Conservation (phyloP, 2,797 vertebrate species). For the Gila robusta region DNA sequence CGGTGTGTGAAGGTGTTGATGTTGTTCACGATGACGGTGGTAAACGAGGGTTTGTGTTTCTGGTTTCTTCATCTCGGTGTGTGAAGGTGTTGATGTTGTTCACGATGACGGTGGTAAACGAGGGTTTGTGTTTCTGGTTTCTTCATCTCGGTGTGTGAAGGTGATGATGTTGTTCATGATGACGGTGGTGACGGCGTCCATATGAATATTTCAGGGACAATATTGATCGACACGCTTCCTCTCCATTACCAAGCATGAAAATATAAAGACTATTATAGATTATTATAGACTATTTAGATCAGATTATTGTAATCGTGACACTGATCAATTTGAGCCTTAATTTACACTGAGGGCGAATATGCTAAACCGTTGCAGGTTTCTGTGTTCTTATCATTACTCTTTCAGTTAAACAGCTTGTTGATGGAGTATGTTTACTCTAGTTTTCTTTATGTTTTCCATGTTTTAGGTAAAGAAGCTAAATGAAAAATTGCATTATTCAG, state of each 20-base stretch:
- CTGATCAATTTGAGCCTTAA: conserved; percentile 27
- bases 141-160: too few species aligned
- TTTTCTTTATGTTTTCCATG: background rate
- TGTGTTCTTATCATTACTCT: background rate
- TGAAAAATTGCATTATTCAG: background rate
- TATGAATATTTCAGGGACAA: conserved; percentile 39
- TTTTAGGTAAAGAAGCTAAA: too few species aligned
- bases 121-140: too few species aligned
- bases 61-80: too few species aligned
- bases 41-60: too few species aligned
- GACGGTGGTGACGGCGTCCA: background rate
- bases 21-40: too few species aligned
- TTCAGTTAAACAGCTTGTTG: background rate
- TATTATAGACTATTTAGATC: too few species aligned
- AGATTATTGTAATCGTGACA: conserved; percentile 23
- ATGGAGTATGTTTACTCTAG: background rate
- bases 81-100: too few species aligned
- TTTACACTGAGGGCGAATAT: background rate
- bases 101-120: too few species aligned
- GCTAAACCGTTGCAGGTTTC: conserved; percentile 6
- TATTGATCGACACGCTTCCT: conserved; percentile 49
- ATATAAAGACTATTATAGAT: conserved; percentile 40
- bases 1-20: too few species aligned
- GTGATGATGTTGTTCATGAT: too few species aligned
- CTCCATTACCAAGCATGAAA: conserved; percentile 46